phyloP scores from a whole-genome alignment of 35 echinoderm and acorn worm species.

The Ptychodera flava region DNA sequence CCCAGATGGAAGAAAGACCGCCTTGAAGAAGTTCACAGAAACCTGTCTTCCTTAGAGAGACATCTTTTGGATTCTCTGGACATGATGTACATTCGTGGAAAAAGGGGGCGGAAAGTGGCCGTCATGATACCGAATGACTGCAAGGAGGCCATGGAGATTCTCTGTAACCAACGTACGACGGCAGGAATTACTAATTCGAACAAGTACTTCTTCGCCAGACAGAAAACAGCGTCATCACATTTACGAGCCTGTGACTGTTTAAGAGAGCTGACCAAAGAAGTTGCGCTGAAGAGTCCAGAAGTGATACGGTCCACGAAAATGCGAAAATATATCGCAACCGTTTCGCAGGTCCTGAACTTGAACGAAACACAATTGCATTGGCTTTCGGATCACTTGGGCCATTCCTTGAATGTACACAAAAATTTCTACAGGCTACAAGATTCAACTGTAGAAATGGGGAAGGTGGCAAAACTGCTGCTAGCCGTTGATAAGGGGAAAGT shows the following conservation, averaged over 20 bases:
- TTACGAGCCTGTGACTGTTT: background rate
- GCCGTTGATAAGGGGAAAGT: slow-evolving; percentile 6
- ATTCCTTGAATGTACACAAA: background rate
- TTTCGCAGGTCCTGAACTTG: slow-evolving; percentile 9
- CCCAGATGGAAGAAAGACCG: background rate
- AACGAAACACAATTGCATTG: background rate
- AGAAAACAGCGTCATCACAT: too few species aligned
- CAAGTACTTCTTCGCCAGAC: background rate
- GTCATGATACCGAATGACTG: background rate
- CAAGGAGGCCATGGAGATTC: background rate
- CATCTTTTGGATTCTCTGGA: background rate
- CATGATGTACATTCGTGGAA: background rate
- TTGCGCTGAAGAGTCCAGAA: background rate
- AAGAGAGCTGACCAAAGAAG: slow-evolving; percentile 7
- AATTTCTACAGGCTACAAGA: background rate
- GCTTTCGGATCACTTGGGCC: slow-evolving; percentile 8
- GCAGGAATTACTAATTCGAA: background rate
- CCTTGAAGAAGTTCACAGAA: background rate
- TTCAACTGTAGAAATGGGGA: background rate
- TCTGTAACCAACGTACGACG: background rate
- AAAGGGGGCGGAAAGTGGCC: background rate
- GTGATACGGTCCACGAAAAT: background rate
- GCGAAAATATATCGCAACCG: too few species aligned
- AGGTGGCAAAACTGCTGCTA: slow-evolving; percentile 9
- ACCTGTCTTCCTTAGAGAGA: background rate